These are phyloP conservation scores for Lagopus muta DNA, from an alignment of 2,113 vertebrate genomes.

Conservation along the genomic window DNA sequence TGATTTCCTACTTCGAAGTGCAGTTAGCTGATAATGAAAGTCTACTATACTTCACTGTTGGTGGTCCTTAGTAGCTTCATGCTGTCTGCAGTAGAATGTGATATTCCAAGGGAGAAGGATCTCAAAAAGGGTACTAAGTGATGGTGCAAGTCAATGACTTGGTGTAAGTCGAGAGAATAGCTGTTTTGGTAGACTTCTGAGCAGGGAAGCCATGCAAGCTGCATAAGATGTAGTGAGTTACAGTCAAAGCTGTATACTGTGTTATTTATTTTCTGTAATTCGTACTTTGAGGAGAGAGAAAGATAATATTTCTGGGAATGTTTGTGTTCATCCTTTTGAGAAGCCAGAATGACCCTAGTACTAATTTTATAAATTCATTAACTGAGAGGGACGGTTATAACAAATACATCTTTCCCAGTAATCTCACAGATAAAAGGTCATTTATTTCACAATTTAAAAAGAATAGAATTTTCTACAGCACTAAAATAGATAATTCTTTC, in stretches of 20 bases:
- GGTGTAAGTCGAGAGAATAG: not conserved
- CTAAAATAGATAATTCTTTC: not conserved
- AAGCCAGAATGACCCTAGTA: not conserved
- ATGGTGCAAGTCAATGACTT: not conserved
- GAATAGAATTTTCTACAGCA: not conserved
- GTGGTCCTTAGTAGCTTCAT: not conserved
- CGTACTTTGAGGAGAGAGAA: not conserved
- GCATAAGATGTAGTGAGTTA: not conserved
- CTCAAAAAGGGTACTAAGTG: not conserved
- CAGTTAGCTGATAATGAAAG: not conserved
- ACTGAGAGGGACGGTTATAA: not conserved
- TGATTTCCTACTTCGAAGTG: not conserved
- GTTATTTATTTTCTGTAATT: not conserved
- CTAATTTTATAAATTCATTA: not conserved
- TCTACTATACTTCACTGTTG: not conserved
- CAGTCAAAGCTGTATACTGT: not conserved
- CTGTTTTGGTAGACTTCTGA: not conserved
- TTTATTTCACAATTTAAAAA: not conserved
- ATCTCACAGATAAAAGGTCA: not conserved
- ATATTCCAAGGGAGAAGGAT: not conserved
- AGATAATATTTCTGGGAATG: not conserved
- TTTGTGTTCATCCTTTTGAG: not conserved
- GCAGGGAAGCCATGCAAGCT: not conserved
- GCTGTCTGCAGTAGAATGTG: not conserved
- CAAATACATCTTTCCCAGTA: not conserved